Evolutionary conservation across 2,113 vertebrate species (phyloP), one percentile per base, ranked within the genome.

Genomic region (Tetrao urogallus): DNA sequence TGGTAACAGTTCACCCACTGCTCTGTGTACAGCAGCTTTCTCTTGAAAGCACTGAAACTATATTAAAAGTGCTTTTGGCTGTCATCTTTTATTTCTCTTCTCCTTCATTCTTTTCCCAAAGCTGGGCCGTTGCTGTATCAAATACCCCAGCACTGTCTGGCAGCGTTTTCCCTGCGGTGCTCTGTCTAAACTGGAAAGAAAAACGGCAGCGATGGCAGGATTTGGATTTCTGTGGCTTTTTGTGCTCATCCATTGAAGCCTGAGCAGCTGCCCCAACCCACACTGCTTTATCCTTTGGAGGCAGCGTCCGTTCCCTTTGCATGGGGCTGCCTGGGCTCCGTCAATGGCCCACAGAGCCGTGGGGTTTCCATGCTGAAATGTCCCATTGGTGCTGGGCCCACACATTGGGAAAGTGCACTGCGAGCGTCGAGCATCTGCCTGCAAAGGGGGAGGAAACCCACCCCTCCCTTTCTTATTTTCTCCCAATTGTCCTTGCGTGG

Each of bases 61-160:
- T 95, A 90, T 93, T 95, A 88, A 88, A 96, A 93, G 94, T 92
- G 88, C 88, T 92, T 96, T 90, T 95, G 93, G 94, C 94, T 96
- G 95, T 94, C 95, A 91, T 92, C 94, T 97, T 96, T 91, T 90
- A 89, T 94, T 94, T 96, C 80, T 57, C 82, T 91, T 90, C 73
- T 83, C 64, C 91, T 95, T 76, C 85, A 1, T 92, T 88, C 92
- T 94, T 94, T 86, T 95, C 93, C 94, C 95, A 94, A 79, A 96
- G 93, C 93, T 95, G 90, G 28, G 63, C 80, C 20, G 38, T 71
- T 92, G 70, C 78, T 72, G 60, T 91, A 95, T 96, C 92, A 90
- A 93, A 92, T 93, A 76, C 91, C 92, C 90, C 82, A 88, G 90
- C 92, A 93, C 88, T 84, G 70, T 94, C 95, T 94, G 93, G 86